Evolutionary conservation across 2,797 vertebrate species (phyloP).

Genomic region (Brotula barbata): DNA sequence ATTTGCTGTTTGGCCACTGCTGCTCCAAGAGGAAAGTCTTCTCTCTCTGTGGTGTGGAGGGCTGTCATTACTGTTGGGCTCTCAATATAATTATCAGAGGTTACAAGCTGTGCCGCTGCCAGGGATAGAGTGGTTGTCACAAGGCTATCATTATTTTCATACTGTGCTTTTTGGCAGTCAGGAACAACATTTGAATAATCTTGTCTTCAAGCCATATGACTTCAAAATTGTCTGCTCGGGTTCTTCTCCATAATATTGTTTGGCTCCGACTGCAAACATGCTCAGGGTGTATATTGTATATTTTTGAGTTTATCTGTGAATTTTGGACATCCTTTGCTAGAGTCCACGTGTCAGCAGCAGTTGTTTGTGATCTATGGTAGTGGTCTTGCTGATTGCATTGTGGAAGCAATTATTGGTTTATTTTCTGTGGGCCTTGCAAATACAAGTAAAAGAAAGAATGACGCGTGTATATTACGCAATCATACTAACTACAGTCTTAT

Average conservation of each 20-base stretch:
- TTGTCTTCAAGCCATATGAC: slow-evolving; percentile 63
- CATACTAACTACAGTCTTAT: not conserved
- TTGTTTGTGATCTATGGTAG: slow-evolving; percentile 13
- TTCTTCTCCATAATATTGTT: slow-evolving; percentile 49
- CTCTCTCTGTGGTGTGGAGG: slow-evolving; percentile 72
- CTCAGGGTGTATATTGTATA: slow-evolving; percentile 28
- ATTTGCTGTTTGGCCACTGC: slow-evolving; percentile 70
- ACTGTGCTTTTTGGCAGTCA: slow-evolving; percentile 70
- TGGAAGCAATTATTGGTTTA: slow-evolving; percentile 22
- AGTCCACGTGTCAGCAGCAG: slow-evolving; percentile 15
- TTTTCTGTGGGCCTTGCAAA: slow-evolving; percentile 4
- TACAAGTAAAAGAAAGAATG: not conserved
- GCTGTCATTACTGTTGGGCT: slow-evolving; percentile 79
- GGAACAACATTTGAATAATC: slow-evolving; percentile 75
- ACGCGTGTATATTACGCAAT: not conserved
- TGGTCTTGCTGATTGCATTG: slow-evolving; percentile 11
- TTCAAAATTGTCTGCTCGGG: slow-evolving; percentile 46
- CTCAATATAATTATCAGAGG: slow-evolving; percentile 80
- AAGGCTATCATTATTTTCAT: slow-evolving; percentile 80
- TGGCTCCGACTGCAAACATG: slow-evolving; percentile 45
- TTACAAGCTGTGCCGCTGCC: slow-evolving; percentile 69
- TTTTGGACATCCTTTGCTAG: not conserved
- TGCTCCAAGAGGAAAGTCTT: slow-evolving; percentile 78
- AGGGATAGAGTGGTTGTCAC: slow-evolving; percentile 75
- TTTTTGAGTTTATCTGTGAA: too few relatives aligned